Conservation (phyloP, 2,888 invertebrate genomes). For the Rhagophthalmus giganteus region DNA sequence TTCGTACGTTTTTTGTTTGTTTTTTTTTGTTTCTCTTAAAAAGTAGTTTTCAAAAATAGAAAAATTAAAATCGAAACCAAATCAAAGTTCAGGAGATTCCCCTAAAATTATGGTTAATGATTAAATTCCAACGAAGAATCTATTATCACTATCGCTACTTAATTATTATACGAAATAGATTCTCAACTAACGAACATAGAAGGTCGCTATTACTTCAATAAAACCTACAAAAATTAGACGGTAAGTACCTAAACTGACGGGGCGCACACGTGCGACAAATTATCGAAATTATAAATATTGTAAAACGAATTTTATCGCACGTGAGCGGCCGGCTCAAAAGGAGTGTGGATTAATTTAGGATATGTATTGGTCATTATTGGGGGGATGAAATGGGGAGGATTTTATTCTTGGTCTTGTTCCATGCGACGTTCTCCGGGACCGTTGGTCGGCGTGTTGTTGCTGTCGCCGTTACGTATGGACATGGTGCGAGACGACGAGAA, state of each 20-base stretch:
- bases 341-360: conserved; percentile 21
- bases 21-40: too few relatives aligned
- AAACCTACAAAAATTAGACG: conserved; percentile 18
- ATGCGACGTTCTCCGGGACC: conserved; percentile 41
- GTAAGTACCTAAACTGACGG: conserved; percentile 18
- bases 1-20: conserved; percentile 14
- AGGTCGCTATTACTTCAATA: conserved; percentile 13
- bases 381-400: conserved; percentile 15
- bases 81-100: conserved; percentile 1
- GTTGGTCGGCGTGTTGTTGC: conserved; percentile 45
- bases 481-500: conserved; percentile 84
- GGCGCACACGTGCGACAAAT: conserved; percentile 8
- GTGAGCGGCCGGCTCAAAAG: conserved; percentile 16
- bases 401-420: conserved; percentile 44
- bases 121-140: conserved; percentile 1
- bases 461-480: conserved; percentile 56
- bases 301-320: conserved; percentile 1
- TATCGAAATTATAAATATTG: background rate
- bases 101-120: conserved; percentile 4
- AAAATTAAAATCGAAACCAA: too few relatives aligned
- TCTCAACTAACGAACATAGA: conserved; percentile 6
- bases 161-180: conserved; percentile 10
- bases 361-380: conserved; percentile 31
- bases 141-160: conserved; percentile 4
- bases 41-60: too few relatives aligned